A percentile compares a stretch with the other conserved stretches of the same genome.
phyloP scores from a whole-genome alignment of 2,113 vertebrate species.

The Camelus dromedarius region DNA sequence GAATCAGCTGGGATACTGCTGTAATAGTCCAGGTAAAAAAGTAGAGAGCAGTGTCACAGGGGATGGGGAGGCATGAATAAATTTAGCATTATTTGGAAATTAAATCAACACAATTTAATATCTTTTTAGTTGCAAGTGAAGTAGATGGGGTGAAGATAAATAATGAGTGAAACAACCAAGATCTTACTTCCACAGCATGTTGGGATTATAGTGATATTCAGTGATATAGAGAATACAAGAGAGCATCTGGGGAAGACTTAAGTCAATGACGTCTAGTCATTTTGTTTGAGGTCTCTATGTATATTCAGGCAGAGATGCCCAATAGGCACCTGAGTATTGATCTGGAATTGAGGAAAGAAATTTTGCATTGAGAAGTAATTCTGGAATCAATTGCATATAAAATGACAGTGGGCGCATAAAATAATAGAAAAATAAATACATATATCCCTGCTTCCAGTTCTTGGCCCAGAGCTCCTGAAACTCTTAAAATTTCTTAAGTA shows the following conservation, averaged over 20 bases:
- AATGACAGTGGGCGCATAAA: neutral
- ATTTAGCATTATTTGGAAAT: neutral
- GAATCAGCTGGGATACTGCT: neutral
- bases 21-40: neutral
- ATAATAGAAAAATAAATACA: neutral
- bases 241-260: neutral
- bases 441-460: neutral
- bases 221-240: neutral
- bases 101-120: neutral
- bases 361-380: neutral
- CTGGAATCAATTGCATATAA: neutral
- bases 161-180: neutral
- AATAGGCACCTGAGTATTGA: neutral
- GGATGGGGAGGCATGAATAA: neutral
- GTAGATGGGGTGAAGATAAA: neutral
- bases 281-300: neutral
- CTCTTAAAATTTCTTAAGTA: neutral
- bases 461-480: neutral
- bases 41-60: neutral
- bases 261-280: neutral
- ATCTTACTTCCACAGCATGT: neutral
- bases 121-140: neutral
- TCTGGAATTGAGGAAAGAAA: neutral
- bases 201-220: neutral
- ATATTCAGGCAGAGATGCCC: neutral